Conservation (phyloP, 1,140 invertebrate genomes). For the Olivierus martensii region DNA sequence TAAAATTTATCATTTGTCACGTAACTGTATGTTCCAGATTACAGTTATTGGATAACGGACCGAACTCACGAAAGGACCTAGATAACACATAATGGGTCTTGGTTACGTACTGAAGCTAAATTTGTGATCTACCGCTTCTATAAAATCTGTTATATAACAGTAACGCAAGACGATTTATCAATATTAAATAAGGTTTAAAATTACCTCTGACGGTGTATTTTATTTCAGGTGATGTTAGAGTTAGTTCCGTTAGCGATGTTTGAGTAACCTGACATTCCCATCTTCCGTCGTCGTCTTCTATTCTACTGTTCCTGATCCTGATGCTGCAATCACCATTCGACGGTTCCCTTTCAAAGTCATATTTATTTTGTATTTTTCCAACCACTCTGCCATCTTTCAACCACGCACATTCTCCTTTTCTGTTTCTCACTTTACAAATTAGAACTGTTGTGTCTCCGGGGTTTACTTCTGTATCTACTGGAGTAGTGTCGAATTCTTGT, state of each 20-base stretch:
- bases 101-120: no score
- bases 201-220: slow-evolving; percentile 50
- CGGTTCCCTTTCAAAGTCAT: slow-evolving; percentile 61
- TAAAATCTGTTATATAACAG: no score
- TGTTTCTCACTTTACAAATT: slow-evolving; percentile 67
- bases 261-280: slow-evolving; percentile 88
- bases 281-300: slow-evolving; percentile 74
- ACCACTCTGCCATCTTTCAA: slow-evolving; percentile 83
- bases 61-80: no score
- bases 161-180: no score
- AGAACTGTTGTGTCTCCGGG: slow-evolving; percentile 61
- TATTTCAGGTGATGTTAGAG: slow-evolving; percentile 63
- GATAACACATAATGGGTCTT: no score
- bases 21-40: no score
- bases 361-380: slow-evolving; percentile 54
- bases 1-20: no score
- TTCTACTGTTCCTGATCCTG: slow-evolving; percentile 59
- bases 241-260: slow-evolving; percentile 62
- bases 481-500: slow-evolving; percentile 16
- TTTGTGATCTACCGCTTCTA: no score
- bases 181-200: no score
- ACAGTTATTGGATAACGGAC: no score
- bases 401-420: slow-evolving; percentile 75
- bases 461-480: slow-evolving; percentile 10
- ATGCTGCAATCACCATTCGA: slow-evolving; percentile 58